Percentiles rank a stretch among this genome's conserved stretches.
These are phyloP conservation scores for Hydrocynus forskahlii DNA, from an alignment of 2,797 vertebrate species.

Conservation along the genomic window DNA sequence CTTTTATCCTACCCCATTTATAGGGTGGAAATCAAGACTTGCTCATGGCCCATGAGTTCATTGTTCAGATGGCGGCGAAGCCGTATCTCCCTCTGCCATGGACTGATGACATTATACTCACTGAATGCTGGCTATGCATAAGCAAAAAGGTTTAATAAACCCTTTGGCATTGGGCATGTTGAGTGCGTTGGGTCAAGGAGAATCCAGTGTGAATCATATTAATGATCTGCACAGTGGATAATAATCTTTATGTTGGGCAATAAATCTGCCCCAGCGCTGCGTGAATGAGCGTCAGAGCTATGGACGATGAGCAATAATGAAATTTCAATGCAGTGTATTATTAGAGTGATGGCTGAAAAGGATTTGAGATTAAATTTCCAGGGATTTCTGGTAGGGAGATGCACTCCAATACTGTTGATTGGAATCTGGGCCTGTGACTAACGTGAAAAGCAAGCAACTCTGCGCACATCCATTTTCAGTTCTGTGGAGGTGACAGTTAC, in stretches of 20 bases:
- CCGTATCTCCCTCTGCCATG: conserved; percentile 40
- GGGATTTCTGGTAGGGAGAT: neutral
- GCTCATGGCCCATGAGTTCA: conserved; percentile 43
- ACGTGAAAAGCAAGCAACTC: conserved; percentile 16
- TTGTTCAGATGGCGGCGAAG: conserved; percentile 13
- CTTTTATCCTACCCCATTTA: conserved; percentile 51
- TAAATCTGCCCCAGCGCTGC: conserved; percentile 29
- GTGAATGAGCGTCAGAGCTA: conserved; percentile 19
- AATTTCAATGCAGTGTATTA: conserved; percentile 6
- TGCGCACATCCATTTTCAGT: conserved; percentile 6
- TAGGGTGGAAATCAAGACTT: conserved; percentile 41
- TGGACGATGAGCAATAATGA: neutral
- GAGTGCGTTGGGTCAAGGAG: conserved; percentile 23
- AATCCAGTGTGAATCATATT: conserved; percentile 40
- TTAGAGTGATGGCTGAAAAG: neutral
- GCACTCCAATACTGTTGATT: conserved; percentile 1
- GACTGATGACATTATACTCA: conserved; percentile 43
- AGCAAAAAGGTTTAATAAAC: conserved; percentile 39
- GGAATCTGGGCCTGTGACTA: neutral
- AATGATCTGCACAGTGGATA: conserved; percentile 42
- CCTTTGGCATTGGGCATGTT: conserved; percentile 34
- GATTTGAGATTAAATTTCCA: conserved; percentile 1
- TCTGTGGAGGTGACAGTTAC: neutral
- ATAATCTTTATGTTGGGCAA: conserved; percentile 28
- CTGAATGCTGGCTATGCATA: conserved; percentile 23